These are phyloP conservation scores for Chiridota heheva DNA, from an alignment of 35 echinoderm and acorn worm genomes.

Conservation along the genomic window DNA sequence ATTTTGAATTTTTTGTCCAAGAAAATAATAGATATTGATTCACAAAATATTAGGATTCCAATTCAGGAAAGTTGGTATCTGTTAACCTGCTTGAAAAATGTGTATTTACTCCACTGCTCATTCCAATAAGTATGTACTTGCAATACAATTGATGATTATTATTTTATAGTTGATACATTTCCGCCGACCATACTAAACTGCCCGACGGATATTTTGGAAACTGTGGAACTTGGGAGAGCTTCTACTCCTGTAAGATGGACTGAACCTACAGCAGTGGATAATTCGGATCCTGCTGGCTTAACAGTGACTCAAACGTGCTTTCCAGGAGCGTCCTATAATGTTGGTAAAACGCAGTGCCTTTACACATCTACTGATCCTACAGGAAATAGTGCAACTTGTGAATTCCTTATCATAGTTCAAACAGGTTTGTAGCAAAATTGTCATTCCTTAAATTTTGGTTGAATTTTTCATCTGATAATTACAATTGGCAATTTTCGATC, in stretches of 20 bases:
- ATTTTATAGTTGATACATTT: conserved; percentile 44
- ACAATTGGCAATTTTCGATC: too few relatives aligned
- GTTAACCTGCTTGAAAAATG: too few relatives aligned
- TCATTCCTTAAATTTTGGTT: too few relatives aligned
- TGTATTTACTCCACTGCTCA: too few relatives aligned
- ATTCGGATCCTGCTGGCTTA: conserved; percentile 8
- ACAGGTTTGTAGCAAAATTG: background rate
- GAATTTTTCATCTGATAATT: too few relatives aligned
- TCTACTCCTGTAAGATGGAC: conserved; percentile 24
- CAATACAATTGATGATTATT: too few relatives aligned
- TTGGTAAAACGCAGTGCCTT: conserved; percentile 41
- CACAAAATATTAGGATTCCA: too few relatives aligned
- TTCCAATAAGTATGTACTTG: too few relatives aligned
- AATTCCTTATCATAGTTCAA: conserved; percentile 41
- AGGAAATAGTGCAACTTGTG: conserved; percentile 39
- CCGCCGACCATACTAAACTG: conserved; percentile 60
- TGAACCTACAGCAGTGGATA: conserved; percentile 54
- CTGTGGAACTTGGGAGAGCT: conserved; percentile 10
- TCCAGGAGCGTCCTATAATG: conserved; percentile 31
- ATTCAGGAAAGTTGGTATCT: too few relatives aligned
- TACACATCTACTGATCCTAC: conserved; percentile 59
- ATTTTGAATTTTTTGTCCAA: too few relatives aligned
- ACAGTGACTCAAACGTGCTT: conserved; percentile 10
- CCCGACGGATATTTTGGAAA: conserved; percentile 30
- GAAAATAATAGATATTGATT: too few relatives aligned